phyloP scores from a whole-genome alignment of 2,113 vertebrate genomes.

The Chaetodon trifascialis region DNA sequence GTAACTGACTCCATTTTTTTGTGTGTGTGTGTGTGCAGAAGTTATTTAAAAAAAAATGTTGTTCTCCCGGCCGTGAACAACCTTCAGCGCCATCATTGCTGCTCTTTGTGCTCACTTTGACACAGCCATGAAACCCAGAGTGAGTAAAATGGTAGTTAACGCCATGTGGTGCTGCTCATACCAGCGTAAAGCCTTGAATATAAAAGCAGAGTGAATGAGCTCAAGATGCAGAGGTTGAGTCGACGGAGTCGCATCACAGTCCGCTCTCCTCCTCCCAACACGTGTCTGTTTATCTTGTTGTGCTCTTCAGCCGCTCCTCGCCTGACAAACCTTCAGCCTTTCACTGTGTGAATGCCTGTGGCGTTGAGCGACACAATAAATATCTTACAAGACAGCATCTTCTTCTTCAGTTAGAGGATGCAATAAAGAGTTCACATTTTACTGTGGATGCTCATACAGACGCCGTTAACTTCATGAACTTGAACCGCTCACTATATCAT shows the following conservation, averaged over 20 bases:
- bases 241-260: slow-evolving; percentile 51
- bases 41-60: not conserved
- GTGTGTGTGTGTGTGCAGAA: slow-evolving; percentile 15
- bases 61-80: not conserved
- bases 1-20: slow-evolving; percentile 48
- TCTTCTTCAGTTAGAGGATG: slow-evolving; percentile 32
- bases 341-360: slow-evolving; percentile 31
- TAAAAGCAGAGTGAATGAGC: slow-evolving; percentile 62
- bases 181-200: slow-evolving; percentile 54
- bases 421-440: slow-evolving; percentile 45
- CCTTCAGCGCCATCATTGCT: slow-evolving; percentile 58
- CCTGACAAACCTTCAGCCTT: slow-evolving; percentile 36
- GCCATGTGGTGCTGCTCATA: slow-evolving; percentile 56
- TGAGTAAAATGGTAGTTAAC: slow-evolving; percentile 62
- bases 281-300: slow-evolving; percentile 31
- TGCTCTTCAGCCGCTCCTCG: slow-evolving; percentile 49
- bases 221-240: slow-evolving; percentile 58
- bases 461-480: slow-evolving; percentile 23
- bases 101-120: slow-evolving; percentile 69
- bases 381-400: slow-evolving; percentile 24
- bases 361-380: slow-evolving; percentile 39
- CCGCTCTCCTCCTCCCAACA: slow-evolving; percentile 29
- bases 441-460: slow-evolving; percentile 16
- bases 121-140: slow-evolving; percentile 49
- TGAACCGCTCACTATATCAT: not conserved